phyloP scores from a whole-genome alignment of 2,113 vertebrate species.

The Zapornia atra region DNA sequence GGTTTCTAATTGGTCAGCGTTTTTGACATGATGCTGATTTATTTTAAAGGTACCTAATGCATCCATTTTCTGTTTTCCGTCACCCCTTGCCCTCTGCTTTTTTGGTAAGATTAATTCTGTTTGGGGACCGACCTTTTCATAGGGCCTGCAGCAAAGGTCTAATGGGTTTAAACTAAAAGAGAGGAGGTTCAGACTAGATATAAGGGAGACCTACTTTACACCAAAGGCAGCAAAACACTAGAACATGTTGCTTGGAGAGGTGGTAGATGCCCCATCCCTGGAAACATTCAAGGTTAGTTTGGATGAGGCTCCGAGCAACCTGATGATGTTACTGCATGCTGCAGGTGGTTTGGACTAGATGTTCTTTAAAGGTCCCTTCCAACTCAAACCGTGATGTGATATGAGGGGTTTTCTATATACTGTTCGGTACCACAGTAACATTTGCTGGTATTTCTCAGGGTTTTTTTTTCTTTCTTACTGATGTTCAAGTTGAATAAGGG shows the following conservation, averaged over 20 bases:
- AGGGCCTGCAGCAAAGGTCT: neutral
- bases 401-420: neutral
- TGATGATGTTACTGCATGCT: fast-evolving
- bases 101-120: neutral
- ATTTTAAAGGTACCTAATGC: neutral
- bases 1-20: neutral
- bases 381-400: neutral
- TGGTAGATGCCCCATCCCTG: neutral
- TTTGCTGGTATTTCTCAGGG: neutral
- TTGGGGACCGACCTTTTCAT: neutral
- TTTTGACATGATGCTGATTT: neutral
- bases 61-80: neutral
- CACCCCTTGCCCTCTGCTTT: neutral
- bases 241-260: neutral
- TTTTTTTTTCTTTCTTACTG: neutral
- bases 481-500: neutral
- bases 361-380: neutral
- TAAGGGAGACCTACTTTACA: neutral
- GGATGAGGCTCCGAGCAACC: fast-evolving
- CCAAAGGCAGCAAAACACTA: neutral
- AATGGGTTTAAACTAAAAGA: neutral
- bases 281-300: neutral
- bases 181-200: neutral
- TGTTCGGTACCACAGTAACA: neutral
- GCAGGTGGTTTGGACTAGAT: neutral